These are phyloP conservation scores for Fulica atra DNA, from an alignment of 2,113 vertebrate species.

Conservation along the genomic window DNA sequence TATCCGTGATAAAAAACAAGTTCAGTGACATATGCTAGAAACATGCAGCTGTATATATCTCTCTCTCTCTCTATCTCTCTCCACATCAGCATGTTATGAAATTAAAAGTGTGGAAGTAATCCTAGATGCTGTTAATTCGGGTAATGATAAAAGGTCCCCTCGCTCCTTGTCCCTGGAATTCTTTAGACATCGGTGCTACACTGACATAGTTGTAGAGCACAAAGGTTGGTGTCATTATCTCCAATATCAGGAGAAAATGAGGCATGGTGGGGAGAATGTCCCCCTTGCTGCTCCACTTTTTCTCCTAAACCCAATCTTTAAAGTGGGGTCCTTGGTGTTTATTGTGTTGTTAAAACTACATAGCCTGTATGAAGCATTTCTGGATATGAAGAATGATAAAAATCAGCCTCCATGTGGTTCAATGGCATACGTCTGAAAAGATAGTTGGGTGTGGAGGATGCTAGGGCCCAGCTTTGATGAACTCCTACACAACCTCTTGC, in stretches of 20 bases:
- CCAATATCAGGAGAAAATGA: neutral
- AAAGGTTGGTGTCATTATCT: neutral
- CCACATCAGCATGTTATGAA: slow-evolving; percentile 13
- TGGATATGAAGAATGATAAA: neutral
- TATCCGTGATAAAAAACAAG: slow-evolving; percentile 14
- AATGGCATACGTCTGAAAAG: neutral
- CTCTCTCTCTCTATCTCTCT: neutral
- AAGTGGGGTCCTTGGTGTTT: neutral
- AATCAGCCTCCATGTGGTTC: neutral
- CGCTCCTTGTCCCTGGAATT: neutral
- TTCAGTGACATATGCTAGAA: slow-evolving; percentile 1
- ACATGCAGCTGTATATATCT: neutral
- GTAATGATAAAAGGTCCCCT: neutral
- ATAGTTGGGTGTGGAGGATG: neutral
- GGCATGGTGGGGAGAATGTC: neutral
- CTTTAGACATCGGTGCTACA: neutral
- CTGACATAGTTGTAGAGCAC: neutral
- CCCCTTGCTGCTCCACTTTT: neutral
- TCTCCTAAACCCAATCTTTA: neutral
- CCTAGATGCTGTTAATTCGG: neutral
- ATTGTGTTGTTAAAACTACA: neutral
- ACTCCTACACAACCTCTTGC: neutral
- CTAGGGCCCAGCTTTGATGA: neutral
- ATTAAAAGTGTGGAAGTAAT: slow-evolving; percentile 19
- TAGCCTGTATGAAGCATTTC: neutral